phyloP scores from a whole-genome alignment of 2,797 vertebrate species.

The Manis crassicaudata region DNA sequence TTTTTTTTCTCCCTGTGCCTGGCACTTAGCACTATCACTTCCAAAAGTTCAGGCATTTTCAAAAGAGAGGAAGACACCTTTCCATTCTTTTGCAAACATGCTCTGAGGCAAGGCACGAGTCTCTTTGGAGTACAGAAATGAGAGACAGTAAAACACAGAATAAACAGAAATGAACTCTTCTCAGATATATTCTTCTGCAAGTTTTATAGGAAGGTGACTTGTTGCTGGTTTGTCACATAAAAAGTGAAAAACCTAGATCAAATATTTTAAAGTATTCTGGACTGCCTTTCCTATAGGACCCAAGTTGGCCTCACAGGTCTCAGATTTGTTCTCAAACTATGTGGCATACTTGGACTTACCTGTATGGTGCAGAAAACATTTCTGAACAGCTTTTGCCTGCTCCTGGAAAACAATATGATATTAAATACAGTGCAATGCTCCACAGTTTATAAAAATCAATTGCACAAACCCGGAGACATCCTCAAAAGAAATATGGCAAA shows the following conservation, averaged over 20 bases:
- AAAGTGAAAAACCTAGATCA: not conserved
- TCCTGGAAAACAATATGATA: conserved; percentile 27
- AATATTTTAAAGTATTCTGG: not conserved
- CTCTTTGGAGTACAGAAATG: not conserved
- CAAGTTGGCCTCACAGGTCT: not conserved
- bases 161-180: not conserved
- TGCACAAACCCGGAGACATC: not conserved
- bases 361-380: not conserved
- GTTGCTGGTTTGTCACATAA: not conserved
- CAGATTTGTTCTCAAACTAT: not conserved
- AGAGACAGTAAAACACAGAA: not conserved
- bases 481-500: conserved; percentile 44
- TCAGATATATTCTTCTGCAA: not conserved
- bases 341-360: not conserved
- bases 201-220: not conserved
- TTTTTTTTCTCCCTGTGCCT: not conserved
- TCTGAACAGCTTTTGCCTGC: not conserved
- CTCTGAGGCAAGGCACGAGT: not conserved
- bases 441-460: conserved; percentile 35
- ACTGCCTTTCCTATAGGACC: not conserved
- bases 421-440: not conserved
- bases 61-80: not conserved
- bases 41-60: not conserved
- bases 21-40: not conserved
- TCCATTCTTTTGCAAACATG: not conserved